Evolutionary conservation across 2,113 vertebrate species (phyloP).

Genomic region (Trichechus manatus): DNA sequence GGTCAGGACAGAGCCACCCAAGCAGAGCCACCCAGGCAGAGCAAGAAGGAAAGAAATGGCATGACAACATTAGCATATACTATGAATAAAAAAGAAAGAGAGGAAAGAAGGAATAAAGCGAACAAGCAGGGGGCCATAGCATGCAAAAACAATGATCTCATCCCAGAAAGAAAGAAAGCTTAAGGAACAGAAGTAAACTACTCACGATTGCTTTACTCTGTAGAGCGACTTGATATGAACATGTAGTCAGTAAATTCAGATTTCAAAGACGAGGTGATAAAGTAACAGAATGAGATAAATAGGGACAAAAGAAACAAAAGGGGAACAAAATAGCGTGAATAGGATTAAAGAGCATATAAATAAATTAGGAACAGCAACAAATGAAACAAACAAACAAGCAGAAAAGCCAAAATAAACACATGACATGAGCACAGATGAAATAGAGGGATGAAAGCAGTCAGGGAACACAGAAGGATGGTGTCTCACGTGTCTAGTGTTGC

Average conservation of each 20-base stretch:
- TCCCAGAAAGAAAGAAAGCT: background rate
- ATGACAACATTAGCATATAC: background rate
- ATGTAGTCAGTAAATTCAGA: background rate
- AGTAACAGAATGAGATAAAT: background rate
- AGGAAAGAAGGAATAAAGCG: background rate
- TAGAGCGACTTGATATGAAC: background rate
- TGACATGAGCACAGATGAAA: background rate
- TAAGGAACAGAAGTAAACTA: background rate
- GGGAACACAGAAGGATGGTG: background rate
- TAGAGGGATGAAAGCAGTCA: background rate
- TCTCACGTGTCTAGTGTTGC: too few species aligned
- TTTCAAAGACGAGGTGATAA: background rate
- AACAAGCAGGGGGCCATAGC: fast-evolving
- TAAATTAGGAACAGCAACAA: conserved; percentile 2
- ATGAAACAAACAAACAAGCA: background rate
- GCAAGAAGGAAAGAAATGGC: background rate
- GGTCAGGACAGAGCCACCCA: conserved; percentile 6
- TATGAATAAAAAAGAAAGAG: background rate
- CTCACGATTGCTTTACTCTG: background rate
- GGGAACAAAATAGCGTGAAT: background rate
- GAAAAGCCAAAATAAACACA: background rate
- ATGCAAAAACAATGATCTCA: background rate
- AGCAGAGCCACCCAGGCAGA: background rate
- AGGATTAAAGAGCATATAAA: background rate
- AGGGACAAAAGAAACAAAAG: background rate